Evolutionary conservation across 2,888 invertebrate genomes (phyloP).

Genomic region (Cerastis leucographa): DNA sequence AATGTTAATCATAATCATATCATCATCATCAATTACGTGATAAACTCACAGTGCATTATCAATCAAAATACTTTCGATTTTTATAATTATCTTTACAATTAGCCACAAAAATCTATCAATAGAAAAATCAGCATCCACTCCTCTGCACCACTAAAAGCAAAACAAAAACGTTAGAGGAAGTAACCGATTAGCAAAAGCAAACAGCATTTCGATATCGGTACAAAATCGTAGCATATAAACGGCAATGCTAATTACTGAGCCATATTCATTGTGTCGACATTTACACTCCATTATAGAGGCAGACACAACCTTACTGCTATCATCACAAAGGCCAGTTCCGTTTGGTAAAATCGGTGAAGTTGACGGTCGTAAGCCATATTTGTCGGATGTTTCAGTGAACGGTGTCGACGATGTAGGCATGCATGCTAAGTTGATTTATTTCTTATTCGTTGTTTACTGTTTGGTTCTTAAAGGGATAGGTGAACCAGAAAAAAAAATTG

Average conservation of each 20-base stretch:
- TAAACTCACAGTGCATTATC: not conserved
- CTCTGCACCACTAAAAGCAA: not conserved
- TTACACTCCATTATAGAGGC: slow-evolving; percentile 62
- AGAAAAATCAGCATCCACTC: slow-evolving; percentile 1
- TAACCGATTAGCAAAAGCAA: slow-evolving; percentile 35
- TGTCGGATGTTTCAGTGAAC: slow-evolving; percentile 52
- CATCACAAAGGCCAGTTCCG: slow-evolving; percentile 70
- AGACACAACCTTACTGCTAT: slow-evolving; percentile 66
- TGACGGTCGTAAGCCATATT: slow-evolving; percentile 61
- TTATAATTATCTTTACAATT: slow-evolving; percentile 15
- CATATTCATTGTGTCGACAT: slow-evolving; percentile 66
- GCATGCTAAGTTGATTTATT: slow-evolving; percentile 54
- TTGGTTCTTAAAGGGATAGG: slow-evolving; percentile 8
- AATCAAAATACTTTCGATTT: slow-evolving; percentile 8
- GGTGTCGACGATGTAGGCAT: slow-evolving; percentile 54
- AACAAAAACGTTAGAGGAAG: slow-evolving; percentile 41
- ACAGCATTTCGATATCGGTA: slow-evolving; percentile 30
- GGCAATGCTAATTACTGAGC: slow-evolving; percentile 63
- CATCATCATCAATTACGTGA: slow-evolving; percentile 16
- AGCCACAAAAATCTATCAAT: not conserved
- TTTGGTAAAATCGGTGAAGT: slow-evolving; percentile 51
- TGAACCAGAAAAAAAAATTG: not conserved
- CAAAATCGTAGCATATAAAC: slow-evolving; percentile 60
- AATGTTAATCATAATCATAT: no score
- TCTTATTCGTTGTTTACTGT: slow-evolving; percentile 14